Evolutionary conservation across 2,113 vertebrate species (phyloP).

Genomic region (Istiophorus platypterus): DNA sequence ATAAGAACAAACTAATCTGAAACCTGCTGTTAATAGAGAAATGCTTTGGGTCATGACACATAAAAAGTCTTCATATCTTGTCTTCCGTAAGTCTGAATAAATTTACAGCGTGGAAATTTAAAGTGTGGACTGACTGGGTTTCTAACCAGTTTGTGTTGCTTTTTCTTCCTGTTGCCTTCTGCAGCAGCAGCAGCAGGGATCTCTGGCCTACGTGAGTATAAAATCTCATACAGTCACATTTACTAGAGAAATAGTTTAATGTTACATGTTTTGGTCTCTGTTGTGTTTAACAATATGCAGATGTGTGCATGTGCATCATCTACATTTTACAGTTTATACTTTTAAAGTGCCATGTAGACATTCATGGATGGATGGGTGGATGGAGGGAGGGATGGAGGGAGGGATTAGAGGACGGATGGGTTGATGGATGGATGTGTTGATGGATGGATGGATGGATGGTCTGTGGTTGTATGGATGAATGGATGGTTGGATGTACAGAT

Average conservation of each 20-base stretch:
- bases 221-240: background rate
- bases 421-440: background rate
- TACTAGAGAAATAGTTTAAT: background rate
- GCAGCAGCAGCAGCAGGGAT: conserved; percentile 77
- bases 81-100: background rate
- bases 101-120: no score
- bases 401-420: no score
- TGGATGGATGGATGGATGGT: background rate
- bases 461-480: no score
- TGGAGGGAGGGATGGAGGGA: no score
- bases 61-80: background rate
- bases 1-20: background rate
- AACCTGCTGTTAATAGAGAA: background rate
- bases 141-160: conserved; percentile 3
- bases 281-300: no score
- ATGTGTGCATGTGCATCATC: no score
- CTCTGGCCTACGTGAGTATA: conserved; percentile 86
- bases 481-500: no score
- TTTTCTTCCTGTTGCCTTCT: conserved; percentile 16
- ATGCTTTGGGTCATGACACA: no score
- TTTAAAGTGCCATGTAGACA: no score
- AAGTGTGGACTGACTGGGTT: background rate
- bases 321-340: no score
- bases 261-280: no score
- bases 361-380: background rate